Evolutionary conservation across 2,888 invertebrate genomes (phyloP).

Genomic region (Thymelicus acteon): DNA sequence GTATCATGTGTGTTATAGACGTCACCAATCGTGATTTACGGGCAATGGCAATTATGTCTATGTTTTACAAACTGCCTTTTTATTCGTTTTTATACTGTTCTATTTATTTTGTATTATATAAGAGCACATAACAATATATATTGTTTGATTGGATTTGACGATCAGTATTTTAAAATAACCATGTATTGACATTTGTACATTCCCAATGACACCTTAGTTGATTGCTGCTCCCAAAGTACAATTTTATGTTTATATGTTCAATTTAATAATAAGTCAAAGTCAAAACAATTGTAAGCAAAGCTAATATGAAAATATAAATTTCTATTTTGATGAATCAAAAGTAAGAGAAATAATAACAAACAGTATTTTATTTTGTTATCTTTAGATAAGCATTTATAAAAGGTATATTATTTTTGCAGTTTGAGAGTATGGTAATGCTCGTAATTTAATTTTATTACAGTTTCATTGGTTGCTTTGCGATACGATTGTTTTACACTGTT

Average conservation of each 20-base stretch:
- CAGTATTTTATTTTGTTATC: slow-evolving; percentile 16
- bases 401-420: slow-evolving; percentile 15
- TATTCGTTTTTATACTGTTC: slow-evolving; percentile 41
- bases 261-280: slow-evolving; percentile 20
- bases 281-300: slow-evolving; percentile 37
- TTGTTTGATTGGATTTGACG: slow-evolving; percentile 41
- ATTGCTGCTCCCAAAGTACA: slow-evolving; percentile 67
- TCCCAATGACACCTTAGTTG: slow-evolving; percentile 55
- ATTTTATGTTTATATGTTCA: slow-evolving; percentile 64
- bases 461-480: slow-evolving; percentile 39
- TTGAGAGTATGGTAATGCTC: slow-evolving; percentile 18
- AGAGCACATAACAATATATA: slow-evolving; percentile 32
- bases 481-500: slow-evolving; percentile 35
- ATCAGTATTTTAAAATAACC: slow-evolving; percentile 51
- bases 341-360: neutral
- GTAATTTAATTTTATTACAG: slow-evolving; percentile 11
- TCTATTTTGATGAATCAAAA: neutral
- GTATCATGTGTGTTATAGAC: slow-evolving; percentile 22
- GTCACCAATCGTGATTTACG: slow-evolving; percentile 41
- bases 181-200: slow-evolving; percentile 56
- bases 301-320: slow-evolving; percentile 15
- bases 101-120: slow-evolving; percentile 42
- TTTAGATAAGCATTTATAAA: slow-evolving; percentile 13
- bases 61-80: slow-evolving; percentile 37
- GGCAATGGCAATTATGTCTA: slow-evolving; percentile 33